Evolutionary conservation across 1,140 invertebrate species (phyloP).

Genomic region (Trichoplusia ni): DNA sequence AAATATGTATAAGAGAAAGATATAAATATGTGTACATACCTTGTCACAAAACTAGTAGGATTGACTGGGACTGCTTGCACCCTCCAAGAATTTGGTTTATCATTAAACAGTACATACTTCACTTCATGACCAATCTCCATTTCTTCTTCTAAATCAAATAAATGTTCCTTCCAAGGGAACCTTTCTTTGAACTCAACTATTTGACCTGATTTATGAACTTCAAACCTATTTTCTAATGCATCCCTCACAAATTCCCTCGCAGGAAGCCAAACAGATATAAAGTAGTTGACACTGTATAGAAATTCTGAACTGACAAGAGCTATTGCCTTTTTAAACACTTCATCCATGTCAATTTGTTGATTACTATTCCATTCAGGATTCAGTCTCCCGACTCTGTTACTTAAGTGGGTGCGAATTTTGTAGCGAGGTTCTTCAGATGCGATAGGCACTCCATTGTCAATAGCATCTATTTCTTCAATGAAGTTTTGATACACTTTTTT

Average conservation of each 20-base stretch:
- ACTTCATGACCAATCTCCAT: slow-evolving; percentile 84
- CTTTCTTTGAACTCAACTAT: slow-evolving; percentile 88
- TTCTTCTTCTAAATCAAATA: slow-evolving; percentile 91
- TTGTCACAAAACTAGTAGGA: slow-evolving; percentile 89
- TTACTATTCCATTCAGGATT: slow-evolving; percentile 95
- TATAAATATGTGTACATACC: slow-evolving; percentile 79
- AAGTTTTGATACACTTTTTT: slow-evolving; percentile 94
- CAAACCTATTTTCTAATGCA: slow-evolving; percentile 86
- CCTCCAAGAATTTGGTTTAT: slow-evolving; percentile 85
- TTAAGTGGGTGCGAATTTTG: slow-evolving; percentile 89
- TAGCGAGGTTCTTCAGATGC: slow-evolving; percentile 90
- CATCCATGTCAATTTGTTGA: slow-evolving; percentile 79
- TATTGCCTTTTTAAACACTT: slow-evolving; percentile 89
- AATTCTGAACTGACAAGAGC: slow-evolving; percentile 92
- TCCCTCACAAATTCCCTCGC: slow-evolving; percentile 88
- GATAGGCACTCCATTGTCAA: slow-evolving; percentile 96
- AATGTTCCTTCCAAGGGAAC: slow-evolving; percentile 95
- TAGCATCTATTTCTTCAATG: slow-evolving; percentile 96
- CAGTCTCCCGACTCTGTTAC: slow-evolving; percentile 87
- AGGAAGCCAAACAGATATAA: slow-evolving; percentile 90
- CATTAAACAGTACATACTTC: slow-evolving; percentile 90
- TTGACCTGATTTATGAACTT: slow-evolving; percentile 86
- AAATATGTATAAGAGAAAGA: background rate
- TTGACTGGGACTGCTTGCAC: slow-evolving; percentile 90
- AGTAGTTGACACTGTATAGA: slow-evolving; percentile 86